Percentiles rank a stretch among this genome's conserved stretches.
phyloP scores from a whole-genome alignment of 2,113 vertebrate genomes.

The Sorex fumeus region DNA sequence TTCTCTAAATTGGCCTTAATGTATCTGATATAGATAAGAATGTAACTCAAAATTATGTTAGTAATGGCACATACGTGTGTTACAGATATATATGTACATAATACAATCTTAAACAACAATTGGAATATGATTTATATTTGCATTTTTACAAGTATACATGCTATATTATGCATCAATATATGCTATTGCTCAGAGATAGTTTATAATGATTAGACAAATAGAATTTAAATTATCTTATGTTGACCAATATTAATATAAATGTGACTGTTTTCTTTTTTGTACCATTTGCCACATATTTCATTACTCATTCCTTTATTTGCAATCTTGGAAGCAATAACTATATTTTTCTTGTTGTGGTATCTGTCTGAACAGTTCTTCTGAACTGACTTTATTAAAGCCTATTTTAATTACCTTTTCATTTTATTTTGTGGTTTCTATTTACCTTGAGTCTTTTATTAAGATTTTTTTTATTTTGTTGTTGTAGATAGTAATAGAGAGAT shows the following conservation, averaged over 20 bases:
- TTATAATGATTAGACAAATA: not conserved
- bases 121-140: not conserved
- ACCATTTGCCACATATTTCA: not conserved
- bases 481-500: not conserved
- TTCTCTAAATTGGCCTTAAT: constrained; percentile 1
- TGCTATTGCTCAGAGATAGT: not conserved
- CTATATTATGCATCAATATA: not conserved
- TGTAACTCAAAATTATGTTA: not conserved
- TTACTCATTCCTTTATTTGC: not conserved
- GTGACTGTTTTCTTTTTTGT: not conserved
- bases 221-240: constrained; percentile 25
- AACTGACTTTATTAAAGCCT: not conserved
- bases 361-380: not conserved
- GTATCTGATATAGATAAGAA: not conserved
- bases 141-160: not conserved
- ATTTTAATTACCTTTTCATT: not conserved
- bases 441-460: not conserved
- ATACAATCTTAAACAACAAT: not conserved
- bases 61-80: not conserved
- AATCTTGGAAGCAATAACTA: not conserved
- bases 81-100: not conserved
- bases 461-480: not conserved
- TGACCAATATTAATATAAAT: not conserved
- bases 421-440: not conserved
- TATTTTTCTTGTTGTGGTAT: not conserved